Evolutionary conservation across 2,113 vertebrate genomes (phyloP), one percentile per base, ranked within the genome.

Genomic region (Platysteira castanea): DNA sequence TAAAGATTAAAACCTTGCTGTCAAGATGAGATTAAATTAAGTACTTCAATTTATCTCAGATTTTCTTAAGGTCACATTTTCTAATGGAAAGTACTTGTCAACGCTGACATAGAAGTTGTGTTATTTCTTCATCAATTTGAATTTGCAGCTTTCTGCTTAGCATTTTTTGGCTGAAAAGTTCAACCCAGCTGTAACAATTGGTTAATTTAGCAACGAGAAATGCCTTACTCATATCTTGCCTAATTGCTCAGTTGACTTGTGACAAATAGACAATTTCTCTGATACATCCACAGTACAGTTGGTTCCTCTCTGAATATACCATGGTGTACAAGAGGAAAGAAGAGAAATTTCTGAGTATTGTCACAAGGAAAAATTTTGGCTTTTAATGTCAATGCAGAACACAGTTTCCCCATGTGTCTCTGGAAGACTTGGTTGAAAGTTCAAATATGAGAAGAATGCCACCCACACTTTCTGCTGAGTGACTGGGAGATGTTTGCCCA

Each of bases 41-140:
- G 61, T 77, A 39, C 23, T 91, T 87, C 46, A 33, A 52, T 90
- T 90, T 80, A 73, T 67, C 68, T 77, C 54, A 47, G 6, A 33
- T 84, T 94, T 94, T 95, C 42, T 71, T 89, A 96, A 96, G 84
- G 73, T 91, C 77, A 74, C 37, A 42, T 63, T 86, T 95, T 78
- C 54, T 75, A 94, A 93, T 67, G 35, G 39, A 95, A 89, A 84
- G n/a, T 69, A 69, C 50, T 91, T 93, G 50, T 84, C 81, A 84
- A 12, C 2, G 10, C 28, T 95, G 85, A 64, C 57, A 64, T 27
- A 13, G 17, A 79, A 82, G 26, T 39, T 30, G 20, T 81, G 60
- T 63, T 83, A 85, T 57, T 93, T 85, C 68, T 80, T 88, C 61
- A 93, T 87, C 67, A 73, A 42, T 85, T 79, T 80, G 37, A 93